Percentiles rank a stretch among this genome's conserved stretches.
These are phyloP conservation scores for Ailurus styani DNA, from an alignment of 2,113 vertebrate species.

Conservation along the genomic window DNA sequence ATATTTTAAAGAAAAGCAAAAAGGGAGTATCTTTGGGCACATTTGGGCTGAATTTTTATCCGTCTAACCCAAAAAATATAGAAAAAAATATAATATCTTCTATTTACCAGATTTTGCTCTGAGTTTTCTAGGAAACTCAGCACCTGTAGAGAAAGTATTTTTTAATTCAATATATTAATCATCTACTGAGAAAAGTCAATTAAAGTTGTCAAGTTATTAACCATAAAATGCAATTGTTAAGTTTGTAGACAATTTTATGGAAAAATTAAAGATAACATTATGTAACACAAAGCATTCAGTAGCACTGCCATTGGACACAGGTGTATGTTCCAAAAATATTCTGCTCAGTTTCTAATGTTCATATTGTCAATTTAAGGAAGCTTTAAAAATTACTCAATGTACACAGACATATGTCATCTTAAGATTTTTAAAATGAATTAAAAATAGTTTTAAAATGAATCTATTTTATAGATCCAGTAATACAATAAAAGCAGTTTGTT, in stretches of 20 bases:
- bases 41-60: background rate
- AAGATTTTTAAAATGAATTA: background rate
- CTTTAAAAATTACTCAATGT: background rate
- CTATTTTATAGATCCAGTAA: background rate
- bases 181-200: background rate
- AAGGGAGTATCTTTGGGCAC: background rate
- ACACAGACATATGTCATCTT: background rate
- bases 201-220: background rate
- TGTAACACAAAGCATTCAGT: background rate
- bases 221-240: background rate
- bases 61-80: background rate
- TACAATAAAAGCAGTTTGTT: background rate
- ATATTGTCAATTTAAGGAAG: background rate
- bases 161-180: background rate
- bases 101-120: background rate
- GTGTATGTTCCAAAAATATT: background rate
- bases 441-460: background rate
- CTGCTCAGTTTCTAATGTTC: background rate
- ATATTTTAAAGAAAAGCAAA: background rate
- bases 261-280: background rate
- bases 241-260: background rate
- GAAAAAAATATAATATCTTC: background rate
- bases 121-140: background rate
- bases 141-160: background rate
- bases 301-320: background rate